These are phyloP conservation scores for Dicaeum eximium DNA, from an alignment of 2,113 vertebrate genomes.

Conservation along the genomic window DNA sequence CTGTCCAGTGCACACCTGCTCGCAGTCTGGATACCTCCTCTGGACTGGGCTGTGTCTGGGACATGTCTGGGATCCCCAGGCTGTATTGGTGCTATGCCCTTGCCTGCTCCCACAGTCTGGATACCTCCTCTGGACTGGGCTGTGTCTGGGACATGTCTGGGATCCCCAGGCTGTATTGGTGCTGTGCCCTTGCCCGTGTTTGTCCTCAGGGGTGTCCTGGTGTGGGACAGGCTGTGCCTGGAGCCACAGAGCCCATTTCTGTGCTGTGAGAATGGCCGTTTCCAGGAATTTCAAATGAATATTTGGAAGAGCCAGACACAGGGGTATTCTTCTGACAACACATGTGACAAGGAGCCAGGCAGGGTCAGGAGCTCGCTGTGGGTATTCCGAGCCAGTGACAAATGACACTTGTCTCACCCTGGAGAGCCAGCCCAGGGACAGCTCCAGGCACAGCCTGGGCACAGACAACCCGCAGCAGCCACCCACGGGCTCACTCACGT, in stretches of 20 bases:
- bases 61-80: fast-evolving
- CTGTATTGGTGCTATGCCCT: neutral
- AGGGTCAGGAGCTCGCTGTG: fast-evolving
- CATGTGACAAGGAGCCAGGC: fast-evolving
- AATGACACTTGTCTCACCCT: neutral
- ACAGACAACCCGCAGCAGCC: fast-evolving
- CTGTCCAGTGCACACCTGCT: neutral
- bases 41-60: neutral
- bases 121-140: neutral
- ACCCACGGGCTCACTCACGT: constrained; percentile 76
- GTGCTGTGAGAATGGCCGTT: fast-evolving
- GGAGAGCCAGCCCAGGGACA: neutral
- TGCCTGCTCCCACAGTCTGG: neutral
- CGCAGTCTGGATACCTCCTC: neutral
- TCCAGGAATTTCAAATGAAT: neutral
- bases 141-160: neutral
- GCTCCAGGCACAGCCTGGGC: neutral
- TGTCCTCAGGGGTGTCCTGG: neutral
- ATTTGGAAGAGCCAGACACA: neutral
- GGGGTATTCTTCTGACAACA: neutral
- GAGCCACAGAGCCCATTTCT: neutral
- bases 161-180: fast-evolving
- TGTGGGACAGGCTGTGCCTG: neutral
- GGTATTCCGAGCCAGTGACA: fast-evolving
- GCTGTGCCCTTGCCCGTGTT: neutral